Evolutionary conservation across 2,888 invertebrate genomes (phyloP), one percentile per base, ranked within the genome.

Genomic region (Mylabris sibirica): DNA sequence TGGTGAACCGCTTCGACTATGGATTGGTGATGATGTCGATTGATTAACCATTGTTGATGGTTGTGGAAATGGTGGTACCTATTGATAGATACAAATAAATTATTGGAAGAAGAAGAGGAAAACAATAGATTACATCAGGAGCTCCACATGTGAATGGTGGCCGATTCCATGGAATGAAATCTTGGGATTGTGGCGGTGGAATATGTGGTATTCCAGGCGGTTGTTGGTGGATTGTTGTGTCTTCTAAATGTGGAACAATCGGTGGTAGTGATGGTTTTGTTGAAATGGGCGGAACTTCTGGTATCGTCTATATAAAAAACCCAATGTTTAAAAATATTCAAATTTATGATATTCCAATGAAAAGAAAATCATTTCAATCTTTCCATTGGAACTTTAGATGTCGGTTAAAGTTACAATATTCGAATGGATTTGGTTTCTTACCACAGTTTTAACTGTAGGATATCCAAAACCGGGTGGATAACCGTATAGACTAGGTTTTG

Each of bases 41-140:
- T 90, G 90, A 79, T 90, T 91, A 81, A 92, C 88, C 83, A 92
- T 88, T 12, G 93, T 93, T 62, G 93, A 92, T 74, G 91, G 89
- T 74, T 87, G 85, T 60, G 89, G 88, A 79, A 83, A 83, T 20
- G 82, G 80, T 60, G 81, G 76, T 78, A 89, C 88, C 88, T 89
- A 69, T 71, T 8, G 6, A 44, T 44, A n/a, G 1, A 4, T 17
- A 44, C 6, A 12, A 44, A 17, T 44, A 6, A 17, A n/a, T n/a
- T n/a, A n/a, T n/a, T n/a, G n/a, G n/a, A n/a, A n/a, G n/a, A n/a
- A n/a, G n/a, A n/a, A n/a, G n/a, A n/a, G n/a, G n/a, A n/a, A n/a
- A n/a, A n/a, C n/a, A n/a, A 14, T 12, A 1, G 8, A 24, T 60
- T 74, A 84, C 83, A 80, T 83, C 83, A 26, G 83, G 83, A 64